phyloP scores from a whole-genome alignment of 2,113 vertebrate genomes.

The Marcusenius ussheri region DNA sequence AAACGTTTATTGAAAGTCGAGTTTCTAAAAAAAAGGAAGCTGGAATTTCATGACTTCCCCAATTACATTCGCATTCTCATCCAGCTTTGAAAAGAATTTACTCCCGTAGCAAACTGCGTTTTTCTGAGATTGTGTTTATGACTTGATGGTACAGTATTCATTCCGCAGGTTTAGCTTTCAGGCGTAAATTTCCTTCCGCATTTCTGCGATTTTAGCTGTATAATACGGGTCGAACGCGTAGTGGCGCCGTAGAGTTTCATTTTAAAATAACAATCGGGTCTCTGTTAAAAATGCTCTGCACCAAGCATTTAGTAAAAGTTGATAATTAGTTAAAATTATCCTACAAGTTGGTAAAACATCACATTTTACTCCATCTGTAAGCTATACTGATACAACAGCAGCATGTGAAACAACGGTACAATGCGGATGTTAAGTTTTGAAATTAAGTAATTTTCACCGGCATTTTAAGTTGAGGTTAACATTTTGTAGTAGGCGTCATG shows the following conservation, averaged over 20 bases:
- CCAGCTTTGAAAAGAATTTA: not conserved
- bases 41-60: conserved; percentile 1
- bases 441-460: not conserved
- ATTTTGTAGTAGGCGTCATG: not conserved
- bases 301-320: not conserved
- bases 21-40: not conserved
- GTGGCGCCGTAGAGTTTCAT: not conserved
- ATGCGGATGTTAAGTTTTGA: not conserved
- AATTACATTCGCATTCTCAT: not conserved
- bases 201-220: not conserved
- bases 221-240: not conserved
- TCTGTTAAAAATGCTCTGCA: not conserved
- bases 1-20: not conserved
- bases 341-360: not conserved
- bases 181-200: not conserved
- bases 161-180: not conserved
- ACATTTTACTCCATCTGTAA: not conserved
- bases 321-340: not conserved
- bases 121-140: not conserved
- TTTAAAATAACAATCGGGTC: not conserved
- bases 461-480: not conserved
- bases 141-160: not conserved
- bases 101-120: not conserved
- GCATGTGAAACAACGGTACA: not conserved
- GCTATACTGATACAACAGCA: not conserved